A percentile compares a stretch with the other conserved stretches of the same genome.
phyloP scores from a whole-genome alignment of 2,888 invertebrate species.

The Hedya salicella region DNA sequence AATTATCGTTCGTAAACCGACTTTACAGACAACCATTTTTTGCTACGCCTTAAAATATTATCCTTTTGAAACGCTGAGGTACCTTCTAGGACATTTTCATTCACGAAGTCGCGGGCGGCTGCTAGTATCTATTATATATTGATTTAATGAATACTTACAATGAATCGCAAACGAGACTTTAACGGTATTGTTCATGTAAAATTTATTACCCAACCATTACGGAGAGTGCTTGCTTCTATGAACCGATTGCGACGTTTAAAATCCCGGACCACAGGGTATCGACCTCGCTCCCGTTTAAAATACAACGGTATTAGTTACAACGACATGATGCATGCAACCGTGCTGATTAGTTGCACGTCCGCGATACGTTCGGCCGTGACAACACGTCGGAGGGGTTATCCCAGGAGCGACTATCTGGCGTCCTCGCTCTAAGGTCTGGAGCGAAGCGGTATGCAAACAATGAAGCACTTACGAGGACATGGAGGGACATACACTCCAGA shows the following conservation, averaged over 20 bases:
- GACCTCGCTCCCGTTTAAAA: constrained; percentile 40
- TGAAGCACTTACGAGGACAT: constrained; percentile 38
- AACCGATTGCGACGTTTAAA: constrained; percentile 37
- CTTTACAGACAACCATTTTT: too few relatives aligned
- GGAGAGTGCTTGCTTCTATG: constrained; percentile 20
- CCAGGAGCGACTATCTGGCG: constrained; percentile 21
- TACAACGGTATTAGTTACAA: constrained; percentile 26
- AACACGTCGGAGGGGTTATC: constrained; percentile 17
- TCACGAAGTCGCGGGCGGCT: too few relatives aligned
- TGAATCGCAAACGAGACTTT: background rate
- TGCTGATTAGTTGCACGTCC: constrained; percentile 31
- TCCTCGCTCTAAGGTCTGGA: constrained; percentile 33
- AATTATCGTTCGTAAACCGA: too few relatives aligned
- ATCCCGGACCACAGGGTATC: constrained; percentile 42
- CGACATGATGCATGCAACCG: constrained; percentile 31
- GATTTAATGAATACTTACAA: background rate
- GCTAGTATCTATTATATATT: too few relatives aligned
- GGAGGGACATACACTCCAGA: constrained; percentile 45
- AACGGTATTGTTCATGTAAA: background rate
- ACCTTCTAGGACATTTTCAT: too few relatives aligned
- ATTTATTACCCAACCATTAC: constrained; percentile 20
- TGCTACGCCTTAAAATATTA: too few relatives aligned
- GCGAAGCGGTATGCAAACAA: constrained; percentile 43
- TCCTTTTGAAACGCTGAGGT: too few relatives aligned
- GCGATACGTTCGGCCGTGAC: constrained; percentile 31